Conservation (phyloP, 1,140 invertebrate genomes). For the Linepithema humile region DNA sequence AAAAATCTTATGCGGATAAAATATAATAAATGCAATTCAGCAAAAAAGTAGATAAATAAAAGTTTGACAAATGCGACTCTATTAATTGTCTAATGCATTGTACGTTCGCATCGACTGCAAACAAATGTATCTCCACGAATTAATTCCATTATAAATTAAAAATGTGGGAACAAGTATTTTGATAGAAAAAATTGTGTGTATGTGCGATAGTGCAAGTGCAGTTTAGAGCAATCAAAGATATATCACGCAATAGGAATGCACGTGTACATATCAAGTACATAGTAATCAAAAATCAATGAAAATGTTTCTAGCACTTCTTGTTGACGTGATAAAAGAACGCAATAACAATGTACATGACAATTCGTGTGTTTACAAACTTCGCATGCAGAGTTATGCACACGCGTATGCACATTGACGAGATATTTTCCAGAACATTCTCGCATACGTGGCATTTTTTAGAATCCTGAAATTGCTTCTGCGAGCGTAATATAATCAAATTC, state of each 20-base stretch:
- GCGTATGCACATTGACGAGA: not conserved
- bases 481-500: not conserved
- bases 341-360: not conserved
- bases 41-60: not conserved
- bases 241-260: not conserved
- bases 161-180: not conserved
- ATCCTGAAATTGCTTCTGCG: not conserved
- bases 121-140: not conserved
- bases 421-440: not conserved
- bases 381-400: not conserved
- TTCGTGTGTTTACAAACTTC: not conserved
- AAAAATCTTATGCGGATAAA: not conserved
- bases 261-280: not conserved
- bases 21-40: too few species aligned
- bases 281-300: not conserved
- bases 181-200: not conserved
- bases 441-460: not conserved
- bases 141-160: not conserved
- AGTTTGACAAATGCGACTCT: slow-evolving; percentile 1
- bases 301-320: not conserved
- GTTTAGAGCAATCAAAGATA: not conserved
- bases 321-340: not conserved
- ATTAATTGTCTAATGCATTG: not conserved
- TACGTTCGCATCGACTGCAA: not conserved
- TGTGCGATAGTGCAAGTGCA: not conserved